Conservation (phyloP, 2,797 vertebrate species). For the Alca torda region DNA sequence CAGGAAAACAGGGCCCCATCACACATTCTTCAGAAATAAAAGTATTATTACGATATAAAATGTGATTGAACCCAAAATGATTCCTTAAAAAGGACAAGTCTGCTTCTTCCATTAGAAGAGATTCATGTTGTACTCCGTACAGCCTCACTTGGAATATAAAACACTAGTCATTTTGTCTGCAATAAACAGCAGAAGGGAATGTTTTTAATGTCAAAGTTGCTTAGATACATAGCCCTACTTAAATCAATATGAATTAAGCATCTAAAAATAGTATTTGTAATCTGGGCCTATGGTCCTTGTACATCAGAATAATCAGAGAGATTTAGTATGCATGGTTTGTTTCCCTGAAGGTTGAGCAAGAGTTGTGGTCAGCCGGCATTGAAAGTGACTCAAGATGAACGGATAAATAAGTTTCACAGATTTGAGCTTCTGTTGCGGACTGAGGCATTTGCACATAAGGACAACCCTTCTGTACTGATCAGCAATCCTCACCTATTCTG, state of each 20-base stretch:
- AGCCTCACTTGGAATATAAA: not conserved
- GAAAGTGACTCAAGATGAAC: not conserved
- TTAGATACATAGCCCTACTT: slow-evolving; percentile 50
- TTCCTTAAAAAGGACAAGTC: not conserved
- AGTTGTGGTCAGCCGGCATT: slow-evolving; percentile 1
- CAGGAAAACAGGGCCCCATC: not conserved
- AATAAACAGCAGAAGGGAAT: not conserved
- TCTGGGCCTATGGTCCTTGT: slow-evolving; percentile 6
- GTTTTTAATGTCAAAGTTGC: slow-evolving; percentile 18
- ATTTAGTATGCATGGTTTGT: not conserved
- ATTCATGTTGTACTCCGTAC: not conserved
- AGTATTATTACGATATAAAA: not conserved
- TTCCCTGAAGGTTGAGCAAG: slow-evolving; percentile 40
- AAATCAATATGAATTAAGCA: slow-evolving; percentile 57
- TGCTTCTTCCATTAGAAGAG: not conserved
- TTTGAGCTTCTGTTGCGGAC: not conserved
- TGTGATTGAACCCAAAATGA: not conserved
- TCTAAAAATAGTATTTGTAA: slow-evolving; percentile 5
- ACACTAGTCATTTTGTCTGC: not conserved
- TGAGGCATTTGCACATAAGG: slow-evolving; percentile 23
- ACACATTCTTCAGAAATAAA: not conserved
- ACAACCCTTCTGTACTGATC: slow-evolving; percentile 18
- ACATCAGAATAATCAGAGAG: slow-evolving; percentile 40
- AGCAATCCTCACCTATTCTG: not conserved
- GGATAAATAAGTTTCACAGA: slow-evolving; percentile 9